Conservation (phyloP, 2,797 vertebrate genomes). For the Sebastes iracundus region DNA sequence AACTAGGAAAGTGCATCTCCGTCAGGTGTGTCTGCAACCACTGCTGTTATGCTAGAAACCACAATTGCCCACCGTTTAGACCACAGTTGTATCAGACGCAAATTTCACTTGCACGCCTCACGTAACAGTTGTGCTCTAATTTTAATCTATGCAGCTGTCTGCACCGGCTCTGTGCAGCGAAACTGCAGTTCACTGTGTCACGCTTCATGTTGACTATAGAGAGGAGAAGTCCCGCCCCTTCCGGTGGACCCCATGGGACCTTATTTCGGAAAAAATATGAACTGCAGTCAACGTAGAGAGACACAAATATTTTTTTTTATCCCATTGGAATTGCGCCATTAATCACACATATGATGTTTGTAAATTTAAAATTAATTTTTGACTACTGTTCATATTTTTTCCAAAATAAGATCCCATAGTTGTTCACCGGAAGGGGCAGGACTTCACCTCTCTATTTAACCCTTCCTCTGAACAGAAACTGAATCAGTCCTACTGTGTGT, state of each 20-base stretch:
- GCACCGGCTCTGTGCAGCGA: background rate
- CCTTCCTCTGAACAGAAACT: background rate
- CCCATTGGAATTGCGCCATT: too few relatives aligned
- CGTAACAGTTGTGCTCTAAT: background rate
- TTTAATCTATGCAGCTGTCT: background rate
- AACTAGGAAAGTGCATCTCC: background rate
- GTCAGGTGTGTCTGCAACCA: background rate
- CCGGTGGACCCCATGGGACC: too few relatives aligned
- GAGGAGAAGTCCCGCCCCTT: too few relatives aligned
- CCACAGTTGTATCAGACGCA: background rate
- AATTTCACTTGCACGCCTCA: background rate
- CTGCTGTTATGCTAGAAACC: background rate
- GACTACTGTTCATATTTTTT: too few relatives aligned
- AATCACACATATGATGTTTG: too few relatives aligned
- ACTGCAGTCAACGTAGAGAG: too few relatives aligned
- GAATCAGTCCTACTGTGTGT: background rate
- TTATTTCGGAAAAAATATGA: too few relatives aligned
- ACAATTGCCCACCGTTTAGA: background rate
- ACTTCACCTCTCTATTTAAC: background rate
- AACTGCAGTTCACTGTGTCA: background rate
- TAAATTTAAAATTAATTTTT: too few relatives aligned
- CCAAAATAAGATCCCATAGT: too few relatives aligned
- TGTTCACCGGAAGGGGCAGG: too few relatives aligned
- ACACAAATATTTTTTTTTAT: too few relatives aligned
- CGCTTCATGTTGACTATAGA: background rate